phyloP scores from a whole-genome alignment of 2,797 vertebrate genomes.

The Tapirus indicus region DNA sequence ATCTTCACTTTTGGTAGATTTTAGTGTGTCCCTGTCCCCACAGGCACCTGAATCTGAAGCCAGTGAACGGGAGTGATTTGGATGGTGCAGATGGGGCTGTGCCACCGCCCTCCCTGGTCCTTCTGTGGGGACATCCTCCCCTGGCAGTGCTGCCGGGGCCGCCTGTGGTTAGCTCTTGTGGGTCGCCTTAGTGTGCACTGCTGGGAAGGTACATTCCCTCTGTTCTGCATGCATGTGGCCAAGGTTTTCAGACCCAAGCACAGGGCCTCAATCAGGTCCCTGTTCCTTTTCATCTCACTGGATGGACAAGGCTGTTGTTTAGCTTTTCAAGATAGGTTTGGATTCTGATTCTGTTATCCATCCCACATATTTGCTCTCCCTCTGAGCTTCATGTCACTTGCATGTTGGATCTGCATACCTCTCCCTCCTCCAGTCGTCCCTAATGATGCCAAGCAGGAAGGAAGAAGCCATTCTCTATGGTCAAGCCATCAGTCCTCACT shows the following conservation, averaged over 20 bases:
- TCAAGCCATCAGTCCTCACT: background rate
- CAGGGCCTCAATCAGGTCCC: background rate
- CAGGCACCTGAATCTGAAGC: background rate
- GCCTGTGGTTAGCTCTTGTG: background rate
- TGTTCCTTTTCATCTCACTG: background rate
- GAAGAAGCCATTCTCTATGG: background rate
- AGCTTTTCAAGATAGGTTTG: background rate
- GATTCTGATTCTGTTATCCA: background rate
- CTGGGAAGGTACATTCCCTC: background rate
- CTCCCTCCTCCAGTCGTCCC: background rate
- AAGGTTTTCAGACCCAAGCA: background rate
- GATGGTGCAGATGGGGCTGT: background rate
- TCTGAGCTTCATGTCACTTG: background rate
- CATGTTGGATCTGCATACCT: background rate
- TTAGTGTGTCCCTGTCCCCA: background rate
- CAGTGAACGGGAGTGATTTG: background rate
- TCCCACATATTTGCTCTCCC: background rate
- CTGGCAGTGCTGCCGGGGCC: background rate
- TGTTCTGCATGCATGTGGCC: background rate
- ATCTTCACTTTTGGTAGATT: background rate
- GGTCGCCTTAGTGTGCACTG: background rate
- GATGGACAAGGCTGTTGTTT: background rate
- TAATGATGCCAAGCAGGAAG: background rate
- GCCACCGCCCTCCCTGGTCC: rapidly evolving
- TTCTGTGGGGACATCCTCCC: background rate